Conservation (phyloP, 1,140 invertebrate genomes). For the Paraescarpia echinospica region DNA sequence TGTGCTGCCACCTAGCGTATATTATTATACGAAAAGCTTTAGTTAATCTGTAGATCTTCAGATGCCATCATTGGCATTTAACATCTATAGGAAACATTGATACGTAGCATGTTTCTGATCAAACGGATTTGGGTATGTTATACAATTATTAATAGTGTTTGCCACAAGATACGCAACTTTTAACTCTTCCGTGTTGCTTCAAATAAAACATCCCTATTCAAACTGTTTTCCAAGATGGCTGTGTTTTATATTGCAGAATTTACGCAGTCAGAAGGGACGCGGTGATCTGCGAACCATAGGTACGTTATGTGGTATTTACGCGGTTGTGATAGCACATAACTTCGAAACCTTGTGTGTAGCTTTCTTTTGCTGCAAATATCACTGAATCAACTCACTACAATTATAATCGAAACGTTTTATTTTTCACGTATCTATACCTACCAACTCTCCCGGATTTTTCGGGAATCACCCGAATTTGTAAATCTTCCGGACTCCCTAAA, state of each 20-base stretch:
- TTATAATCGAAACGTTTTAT: no score
- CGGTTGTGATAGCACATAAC: background rate
- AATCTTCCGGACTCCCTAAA: no score
- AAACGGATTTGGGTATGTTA: no score
- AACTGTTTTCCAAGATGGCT: background rate
- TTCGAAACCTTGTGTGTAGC: background rate
- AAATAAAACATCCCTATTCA: background rate
- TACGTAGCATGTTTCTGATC: no score
- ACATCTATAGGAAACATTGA: no score
- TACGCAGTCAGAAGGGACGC: background rate
- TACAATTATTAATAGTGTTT: no score
- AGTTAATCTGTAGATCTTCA: no score
- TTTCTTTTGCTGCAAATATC: background rate
- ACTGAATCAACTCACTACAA: no score
- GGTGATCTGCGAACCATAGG: background rate
- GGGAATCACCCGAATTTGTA: no score
- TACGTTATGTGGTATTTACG: background rate
- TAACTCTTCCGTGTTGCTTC: background rate
- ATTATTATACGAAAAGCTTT: background rate
- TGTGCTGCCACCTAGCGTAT: background rate
- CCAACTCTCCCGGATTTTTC: no score
- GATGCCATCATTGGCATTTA: no score
- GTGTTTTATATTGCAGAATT: background rate
- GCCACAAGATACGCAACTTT: background rate
- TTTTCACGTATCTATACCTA: no score